Evolutionary conservation across 2,113 vertebrate genomes (phyloP).

Genomic region (Gadus chalcogrammus): DNA sequence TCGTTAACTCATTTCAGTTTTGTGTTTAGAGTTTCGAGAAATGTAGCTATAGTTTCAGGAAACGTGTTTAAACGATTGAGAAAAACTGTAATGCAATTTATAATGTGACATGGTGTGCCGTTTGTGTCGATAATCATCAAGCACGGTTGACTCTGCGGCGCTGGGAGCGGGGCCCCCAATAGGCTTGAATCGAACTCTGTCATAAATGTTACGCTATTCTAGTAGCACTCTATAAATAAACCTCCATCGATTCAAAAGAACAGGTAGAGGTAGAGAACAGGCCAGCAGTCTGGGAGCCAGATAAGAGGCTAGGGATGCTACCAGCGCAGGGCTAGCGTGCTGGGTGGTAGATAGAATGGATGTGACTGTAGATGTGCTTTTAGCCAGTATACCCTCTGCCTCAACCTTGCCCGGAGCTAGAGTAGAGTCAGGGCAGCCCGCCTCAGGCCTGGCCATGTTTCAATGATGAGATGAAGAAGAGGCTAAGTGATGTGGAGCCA

Average conservation of each 20-base stretch:
- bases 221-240: background rate
- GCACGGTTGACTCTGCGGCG: no score
- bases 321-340: slow-evolving; percentile 18
- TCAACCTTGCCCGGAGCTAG: slow-evolving; percentile 69
- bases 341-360: slow-evolving; percentile 49
- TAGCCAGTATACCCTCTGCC: slow-evolving; percentile 55
- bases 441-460: slow-evolving; percentile 63
- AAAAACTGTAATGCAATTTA: no score
- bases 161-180: no score
- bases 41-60: no score
- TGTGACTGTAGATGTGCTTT: slow-evolving; percentile 50
- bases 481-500: slow-evolving; percentile 50
- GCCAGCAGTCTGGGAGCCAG: slow-evolving; percentile 5
- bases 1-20: no score
- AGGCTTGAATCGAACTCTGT: no score
- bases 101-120: no score
- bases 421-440: slow-evolving; percentile 56
- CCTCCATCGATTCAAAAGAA: slow-evolving; percentile 22
- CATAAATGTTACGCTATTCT: slow-evolving; percentile 3
- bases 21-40: no score
- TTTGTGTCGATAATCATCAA: no score
- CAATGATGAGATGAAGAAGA: slow-evolving; percentile 71
- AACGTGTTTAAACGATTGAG: no score
- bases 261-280: background rate
- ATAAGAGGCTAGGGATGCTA: slow-evolving; percentile 32